Conservation (phyloP, 1,140 invertebrate genomes). For the Schlechtendalia chinensis region DNA sequence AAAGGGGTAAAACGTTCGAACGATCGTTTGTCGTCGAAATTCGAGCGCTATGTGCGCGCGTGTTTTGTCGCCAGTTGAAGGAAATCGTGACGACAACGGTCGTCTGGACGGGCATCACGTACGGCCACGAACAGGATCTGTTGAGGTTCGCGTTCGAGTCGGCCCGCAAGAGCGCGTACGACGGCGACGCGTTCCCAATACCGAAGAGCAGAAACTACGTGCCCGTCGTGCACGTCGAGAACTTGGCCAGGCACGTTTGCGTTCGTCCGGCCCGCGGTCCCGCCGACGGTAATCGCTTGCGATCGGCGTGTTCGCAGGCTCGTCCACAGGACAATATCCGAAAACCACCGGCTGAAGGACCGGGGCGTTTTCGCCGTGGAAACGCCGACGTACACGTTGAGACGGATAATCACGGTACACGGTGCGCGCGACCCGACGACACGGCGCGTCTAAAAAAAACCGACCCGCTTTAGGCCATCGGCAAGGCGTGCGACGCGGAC, state of each 20-base stretch:
- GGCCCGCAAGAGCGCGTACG: background rate
- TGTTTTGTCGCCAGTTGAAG: too few relatives aligned
- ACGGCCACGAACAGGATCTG: conserved; percentile 18
- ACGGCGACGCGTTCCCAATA: background rate
- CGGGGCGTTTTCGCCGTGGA: background rate
- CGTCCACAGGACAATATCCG: background rate
- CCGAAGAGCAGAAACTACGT: background rate
- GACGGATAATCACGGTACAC: conserved; percentile 4
- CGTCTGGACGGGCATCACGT: conserved; percentile 2
- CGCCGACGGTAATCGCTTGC: too few relatives aligned
- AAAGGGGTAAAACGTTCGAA: conserved; percentile 14
- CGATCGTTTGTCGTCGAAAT: too few relatives aligned
- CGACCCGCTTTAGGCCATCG: background rate
- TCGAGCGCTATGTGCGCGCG: too few relatives aligned
- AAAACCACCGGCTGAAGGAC: background rate
- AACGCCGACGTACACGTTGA: conserved; percentile 11
- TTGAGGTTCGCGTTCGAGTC: background rate
- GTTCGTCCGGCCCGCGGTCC: background rate
- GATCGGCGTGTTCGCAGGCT: background rate
- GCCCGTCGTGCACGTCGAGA: background rate
- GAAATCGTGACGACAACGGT: background rate
- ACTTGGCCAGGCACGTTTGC: background rate
- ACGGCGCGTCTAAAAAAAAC: background rate
- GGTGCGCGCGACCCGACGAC: too few relatives aligned
- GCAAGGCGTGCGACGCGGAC: background rate